phyloP scores from a whole-genome alignment of 2,888 invertebrate genomes.

The Himalopsyche anomala region DNA sequence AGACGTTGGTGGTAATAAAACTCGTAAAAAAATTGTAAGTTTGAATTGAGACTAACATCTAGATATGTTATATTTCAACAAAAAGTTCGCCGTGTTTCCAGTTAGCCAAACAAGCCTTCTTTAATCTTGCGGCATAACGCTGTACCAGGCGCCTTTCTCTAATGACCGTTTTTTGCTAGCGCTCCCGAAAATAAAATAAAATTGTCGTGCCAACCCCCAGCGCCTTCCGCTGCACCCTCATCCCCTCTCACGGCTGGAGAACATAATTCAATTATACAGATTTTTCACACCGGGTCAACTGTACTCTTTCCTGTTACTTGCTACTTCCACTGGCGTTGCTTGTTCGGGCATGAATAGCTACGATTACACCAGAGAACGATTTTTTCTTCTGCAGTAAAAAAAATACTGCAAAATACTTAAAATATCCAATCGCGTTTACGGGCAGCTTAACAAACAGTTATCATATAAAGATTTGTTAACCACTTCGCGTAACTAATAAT shows the following conservation, averaged over 20 bases:
- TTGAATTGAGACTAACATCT: no score
- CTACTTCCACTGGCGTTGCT: not conserved
- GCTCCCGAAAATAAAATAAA: constrained; percentile 7
- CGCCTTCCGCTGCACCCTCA: not conserved
- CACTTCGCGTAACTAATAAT: no score
- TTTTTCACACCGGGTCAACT: constrained; percentile 8
- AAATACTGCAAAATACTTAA: not conserved
- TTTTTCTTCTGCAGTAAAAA: not conserved
- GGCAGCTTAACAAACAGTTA: no score
- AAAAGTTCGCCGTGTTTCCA: not conserved
- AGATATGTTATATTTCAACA: not conserved
- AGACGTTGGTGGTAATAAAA: no score
- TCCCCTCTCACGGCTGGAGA: not conserved
- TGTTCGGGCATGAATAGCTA: not conserved
- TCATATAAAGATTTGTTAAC: no score
- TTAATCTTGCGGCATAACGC: constrained; percentile 1
- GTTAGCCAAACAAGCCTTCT: constrained; percentile 3
- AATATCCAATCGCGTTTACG: not conserved
- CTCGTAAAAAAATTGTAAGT: no score
- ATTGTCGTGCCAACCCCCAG: not conserved
- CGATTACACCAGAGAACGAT: not conserved
- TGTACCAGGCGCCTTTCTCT: not conserved
- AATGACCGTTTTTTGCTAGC: constrained; percentile 27
- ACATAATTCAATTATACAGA: constrained; percentile 34
- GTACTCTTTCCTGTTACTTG: not conserved